A percentile compares a stretch with the other conserved stretches of the same genome.
phyloP scores from a whole-genome alignment of 2,888 invertebrate genomes.

The Melinaea menophilus region DNA sequence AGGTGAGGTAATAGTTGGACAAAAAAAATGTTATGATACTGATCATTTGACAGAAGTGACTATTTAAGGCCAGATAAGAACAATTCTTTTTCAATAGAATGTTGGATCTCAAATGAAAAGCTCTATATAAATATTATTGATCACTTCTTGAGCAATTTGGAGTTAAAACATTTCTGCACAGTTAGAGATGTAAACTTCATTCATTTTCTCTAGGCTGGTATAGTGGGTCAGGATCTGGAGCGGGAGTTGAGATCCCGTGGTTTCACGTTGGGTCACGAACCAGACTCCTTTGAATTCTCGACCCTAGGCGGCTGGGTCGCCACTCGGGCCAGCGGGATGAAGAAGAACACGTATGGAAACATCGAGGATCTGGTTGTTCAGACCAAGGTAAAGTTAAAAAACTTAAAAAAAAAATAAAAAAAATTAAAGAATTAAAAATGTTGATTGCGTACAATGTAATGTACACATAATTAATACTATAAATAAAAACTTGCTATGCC shows the following conservation, averaged over 20 bases:
- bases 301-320: conserved; percentile 99
- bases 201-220: conserved; percentile 90
- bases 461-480: no score
- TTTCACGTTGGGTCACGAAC: conserved; percentile 96
- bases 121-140: no score
- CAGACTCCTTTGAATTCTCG: conserved; percentile 98
- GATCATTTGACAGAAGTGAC: no score
- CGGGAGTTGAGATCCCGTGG: conserved; percentile 86
- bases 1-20: conserved; percentile 42
- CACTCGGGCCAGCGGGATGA: conserved; percentile 98
- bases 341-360: conserved; percentile 98
- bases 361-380: conserved; percentile 97
- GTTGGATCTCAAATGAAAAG: no score
- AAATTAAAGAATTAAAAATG: not conserved
- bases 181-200: no score
- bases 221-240: conserved; percentile 96
- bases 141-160: no score
- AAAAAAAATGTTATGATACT: no score
- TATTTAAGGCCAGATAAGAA: no score
- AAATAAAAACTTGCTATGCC: no score
- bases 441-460: no score
- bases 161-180: no score
- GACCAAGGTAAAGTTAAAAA: conserved; percentile 81
- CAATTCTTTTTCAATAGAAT: no score
- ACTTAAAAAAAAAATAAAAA: not conserved